Conservation (phyloP, 2,888 invertebrate genomes). For the Parasteatoda lunata region DNA sequence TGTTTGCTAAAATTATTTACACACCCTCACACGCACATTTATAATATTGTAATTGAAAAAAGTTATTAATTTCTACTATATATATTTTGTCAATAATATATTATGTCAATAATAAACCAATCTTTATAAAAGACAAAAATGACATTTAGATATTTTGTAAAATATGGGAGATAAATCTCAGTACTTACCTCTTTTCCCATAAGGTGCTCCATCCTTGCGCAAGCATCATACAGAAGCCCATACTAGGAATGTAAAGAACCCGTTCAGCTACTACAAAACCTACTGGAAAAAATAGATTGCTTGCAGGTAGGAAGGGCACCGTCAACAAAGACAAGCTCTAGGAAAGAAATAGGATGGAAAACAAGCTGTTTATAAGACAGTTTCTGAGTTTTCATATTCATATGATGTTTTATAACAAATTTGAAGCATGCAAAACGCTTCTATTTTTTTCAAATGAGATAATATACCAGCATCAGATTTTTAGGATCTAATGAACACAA, state of each 20-base stretch:
- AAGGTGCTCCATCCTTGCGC: slow-evolving; percentile 84
- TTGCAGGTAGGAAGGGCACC: slow-evolving; percentile 94
- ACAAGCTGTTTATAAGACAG: too few species aligned
- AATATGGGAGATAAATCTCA: neutral
- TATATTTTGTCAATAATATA: too few species aligned
- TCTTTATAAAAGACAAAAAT: neutral
- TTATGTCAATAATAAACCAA: neutral
- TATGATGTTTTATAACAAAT: too few species aligned
- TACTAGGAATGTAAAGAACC: slow-evolving; percentile 95
- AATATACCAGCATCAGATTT: too few species aligned
- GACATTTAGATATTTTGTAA: neutral
- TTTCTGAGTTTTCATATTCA: too few species aligned
- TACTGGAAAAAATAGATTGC: slow-evolving; percentile 97
- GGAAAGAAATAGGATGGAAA: neutral
- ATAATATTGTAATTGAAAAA: too few species aligned
- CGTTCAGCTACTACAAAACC: slow-evolving; percentile 97
- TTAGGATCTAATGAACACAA: too few species aligned
- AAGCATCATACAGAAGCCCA: slow-evolving; percentile 95
- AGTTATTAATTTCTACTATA: too few species aligned
- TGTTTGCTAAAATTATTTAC: too few species aligned
- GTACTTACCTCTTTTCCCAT: slow-evolving; percentile 64
- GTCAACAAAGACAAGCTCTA: slow-evolving; percentile 90
- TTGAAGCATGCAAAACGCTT: too few species aligned
- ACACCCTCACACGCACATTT: too few species aligned
- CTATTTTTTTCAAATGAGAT: too few species aligned